Evolutionary conservation across 2,797 vertebrate genomes (phyloP), one percentile per base, ranked within the genome.

Genomic region (Pseudochirops cupreus): DNA sequence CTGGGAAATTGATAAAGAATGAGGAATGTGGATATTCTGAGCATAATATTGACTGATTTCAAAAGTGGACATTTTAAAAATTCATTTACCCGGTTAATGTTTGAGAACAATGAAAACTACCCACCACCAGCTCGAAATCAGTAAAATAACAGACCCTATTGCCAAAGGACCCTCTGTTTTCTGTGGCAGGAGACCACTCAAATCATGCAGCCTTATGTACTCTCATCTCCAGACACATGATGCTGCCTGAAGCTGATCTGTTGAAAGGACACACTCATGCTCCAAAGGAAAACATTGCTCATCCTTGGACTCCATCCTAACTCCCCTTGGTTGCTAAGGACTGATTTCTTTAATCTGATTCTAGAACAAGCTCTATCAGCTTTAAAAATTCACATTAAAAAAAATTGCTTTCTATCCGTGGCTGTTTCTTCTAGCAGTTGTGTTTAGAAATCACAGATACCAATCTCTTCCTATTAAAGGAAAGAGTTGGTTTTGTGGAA

Each of bases 371-470:
- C 0, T 9, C 28, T 24, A 57, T 55, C 29, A 54, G 24, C 91
- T 24, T 67, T 16, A 26, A 57, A 74, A 12, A 14, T 21, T 62
- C 21, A 16, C 2, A 18, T 56, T 92, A 92, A 82, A 53, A 4
- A 46, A 82, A 87, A 26, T 11, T 3, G 4, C 39, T 87, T 56
- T 59, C 39, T 0, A 91, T 87, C 97, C 94, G 56, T 93, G 96
- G 94, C 93, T 93, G 93, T 95, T 91, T 91, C 92, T 24, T 93
- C 21, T 90, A 39, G 58, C 92, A 57, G 94, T 91, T 93, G 21
- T 53, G 55, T 91, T 95, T 91, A 92, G 93, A 94, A 92, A 90
- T 52, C n/a, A 90, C 58, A 97, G 97, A 98, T 95, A 95, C 58
- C 94, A 56, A 3, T 91, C 94, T 93, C 95, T 96, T 97, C 93